Evolutionary conservation across 2,888 invertebrate species (phyloP).

Genomic region (Microctonus aethiopoides): DNA sequence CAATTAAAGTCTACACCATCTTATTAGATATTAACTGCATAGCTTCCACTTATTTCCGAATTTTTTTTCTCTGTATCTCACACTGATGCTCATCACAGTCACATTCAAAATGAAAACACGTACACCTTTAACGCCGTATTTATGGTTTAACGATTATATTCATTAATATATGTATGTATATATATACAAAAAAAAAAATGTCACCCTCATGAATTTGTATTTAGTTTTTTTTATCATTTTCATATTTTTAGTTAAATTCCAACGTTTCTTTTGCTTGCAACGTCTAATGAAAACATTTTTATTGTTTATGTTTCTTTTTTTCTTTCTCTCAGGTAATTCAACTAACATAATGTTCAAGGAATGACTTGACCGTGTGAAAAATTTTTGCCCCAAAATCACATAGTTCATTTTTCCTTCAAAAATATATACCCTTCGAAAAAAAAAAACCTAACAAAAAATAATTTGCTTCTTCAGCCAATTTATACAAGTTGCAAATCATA

Average conservation of each 20-base stretch:
- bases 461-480: background rate
- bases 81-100: constrained; percentile 57
- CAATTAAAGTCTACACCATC: background rate
- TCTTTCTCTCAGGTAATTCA: background rate
- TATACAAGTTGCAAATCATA: background rate
- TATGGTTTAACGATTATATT: constrained; percentile 59
- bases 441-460: background rate
- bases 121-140: constrained; percentile 60
- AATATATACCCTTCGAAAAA: background rate
- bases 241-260: constrained; percentile 27
- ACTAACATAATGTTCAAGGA: background rate
- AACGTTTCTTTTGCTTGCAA: background rate
- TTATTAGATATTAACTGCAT: background rate
- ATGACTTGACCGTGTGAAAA: constrained; percentile 2
- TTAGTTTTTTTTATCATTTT: constrained; percentile 3
- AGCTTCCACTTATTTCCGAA: background rate
- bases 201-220: background rate
- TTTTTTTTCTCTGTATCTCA: constrained; percentile 37
- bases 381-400: background rate
- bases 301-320: constrained; percentile 1
- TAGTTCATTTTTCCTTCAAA: background rate
- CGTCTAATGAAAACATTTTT: constrained; percentile 26
- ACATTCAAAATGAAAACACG: constrained; percentile 65
- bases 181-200: constrained; percentile 1
- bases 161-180: constrained; percentile 59